phyloP scores from a whole-genome alignment of 2,113 vertebrate genomes.

The Oophaga pumilio region DNA sequence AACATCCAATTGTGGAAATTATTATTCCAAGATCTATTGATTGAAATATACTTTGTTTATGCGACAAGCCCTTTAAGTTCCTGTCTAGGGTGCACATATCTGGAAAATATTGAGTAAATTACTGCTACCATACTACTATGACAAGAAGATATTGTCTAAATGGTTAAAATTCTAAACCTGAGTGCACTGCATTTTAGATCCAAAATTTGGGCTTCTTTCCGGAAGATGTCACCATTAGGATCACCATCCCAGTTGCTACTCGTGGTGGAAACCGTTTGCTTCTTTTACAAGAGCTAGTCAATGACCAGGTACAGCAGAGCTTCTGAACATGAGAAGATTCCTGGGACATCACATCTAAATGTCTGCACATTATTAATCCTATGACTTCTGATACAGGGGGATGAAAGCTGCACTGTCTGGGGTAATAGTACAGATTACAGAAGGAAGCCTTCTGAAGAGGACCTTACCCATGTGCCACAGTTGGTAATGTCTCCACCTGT shows the following conservation, averaged over 20 bases:
- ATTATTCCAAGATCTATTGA: too few species aligned
- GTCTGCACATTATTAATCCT: background rate
- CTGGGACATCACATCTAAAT: background rate
- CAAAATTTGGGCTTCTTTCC: constrained; percentile 87
- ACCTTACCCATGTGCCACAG: constrained; percentile 75
- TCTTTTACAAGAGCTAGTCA: constrained; percentile 71
- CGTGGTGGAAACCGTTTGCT: constrained; percentile 77
- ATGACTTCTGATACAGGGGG: constrained; percentile 62
- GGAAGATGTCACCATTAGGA: constrained; percentile 73
- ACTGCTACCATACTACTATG: too few species aligned
- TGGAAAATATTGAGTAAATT: too few species aligned
- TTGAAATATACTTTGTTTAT: too few species aligned
- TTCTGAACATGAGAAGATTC: background rate
- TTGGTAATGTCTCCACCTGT: constrained; percentile 71
- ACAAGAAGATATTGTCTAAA: background rate
- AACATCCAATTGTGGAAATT: too few species aligned
- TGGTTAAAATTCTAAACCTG: background rate
- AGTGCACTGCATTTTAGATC: constrained; percentile 70
- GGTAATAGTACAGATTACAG: constrained; percentile 75
- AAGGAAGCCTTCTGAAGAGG: constrained; percentile 69
- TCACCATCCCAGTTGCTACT: constrained; percentile 80
- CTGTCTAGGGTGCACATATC: too few species aligned
- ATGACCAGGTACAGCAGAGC: constrained; percentile 72
- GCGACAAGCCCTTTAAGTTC: too few species aligned
- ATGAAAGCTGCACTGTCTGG: constrained; percentile 66